Evolutionary conservation across 1,140 invertebrate genomes (phyloP), one percentile per base, ranked within the genome.

Genomic region (Microplitis demolitor): DNA sequence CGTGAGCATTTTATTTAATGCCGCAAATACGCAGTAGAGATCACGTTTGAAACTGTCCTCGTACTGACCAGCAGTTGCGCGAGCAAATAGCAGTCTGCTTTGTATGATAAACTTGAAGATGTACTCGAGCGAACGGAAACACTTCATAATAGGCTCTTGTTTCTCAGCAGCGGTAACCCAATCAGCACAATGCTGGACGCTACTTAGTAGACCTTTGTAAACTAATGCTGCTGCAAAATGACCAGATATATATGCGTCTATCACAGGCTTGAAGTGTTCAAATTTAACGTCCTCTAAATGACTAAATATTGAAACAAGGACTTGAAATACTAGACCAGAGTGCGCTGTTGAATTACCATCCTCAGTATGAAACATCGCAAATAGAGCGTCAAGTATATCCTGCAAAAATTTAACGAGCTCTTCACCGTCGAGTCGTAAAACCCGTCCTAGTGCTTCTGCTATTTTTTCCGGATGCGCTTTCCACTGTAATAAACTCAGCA

Each of bases 381-480:
- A 99, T 0, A 99, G 84, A 0, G 96, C 95, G 83, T 99, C 98
- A 1, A 99, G 86, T 16, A 98, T 95, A 83, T 99, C 97, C 83
- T 98, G 95, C 2, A 99, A 88, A 87, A 99, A 99, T 86, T 98
- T 98, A 0, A 98, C 95, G n/a, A 97, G 88, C 85, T 98, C 97
- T 82, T 97, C 96, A 14, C 92, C 92, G 78, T 95, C 92, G 0
- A 98, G 82, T 1, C 92, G 89, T 63, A 96, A 84, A 3, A 98
- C 92, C 70, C 94, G 89, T 1, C 93, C 90, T 5, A 98, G 84
- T 0, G 96, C 96, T 62, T 96, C 94, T 71, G 94, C 91, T 62
- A 98, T 95, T 75, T 91, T 90, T 75, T 97, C 94, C 0, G 94
- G 95, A 78, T 95, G 92, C 0, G 92, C 91, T 76, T 95, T 93